Conservation (phyloP, 2,888 invertebrate genomes). For the Zaprionus bogoriensis region DNA sequence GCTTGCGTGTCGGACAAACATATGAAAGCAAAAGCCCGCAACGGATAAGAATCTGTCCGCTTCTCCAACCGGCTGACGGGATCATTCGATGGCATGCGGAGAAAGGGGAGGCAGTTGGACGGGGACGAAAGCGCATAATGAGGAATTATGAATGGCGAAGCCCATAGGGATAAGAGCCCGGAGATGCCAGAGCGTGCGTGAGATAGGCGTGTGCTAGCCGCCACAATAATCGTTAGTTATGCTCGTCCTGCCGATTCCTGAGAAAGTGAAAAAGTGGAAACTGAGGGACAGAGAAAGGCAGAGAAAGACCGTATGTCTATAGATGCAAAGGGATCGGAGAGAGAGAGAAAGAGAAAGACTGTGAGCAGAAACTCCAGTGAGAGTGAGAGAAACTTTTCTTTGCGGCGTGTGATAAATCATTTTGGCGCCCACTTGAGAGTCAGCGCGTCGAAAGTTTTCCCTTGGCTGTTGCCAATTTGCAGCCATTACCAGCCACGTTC, state of each 20-base stretch:
- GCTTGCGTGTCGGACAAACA: conserved; percentile 40
- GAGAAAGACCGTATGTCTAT: neutral
- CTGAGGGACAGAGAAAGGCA: neutral
- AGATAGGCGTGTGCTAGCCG: conserved; percentile 5
- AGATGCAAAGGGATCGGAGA: neutral
- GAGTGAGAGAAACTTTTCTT: neutral
- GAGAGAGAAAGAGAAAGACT: neutral
- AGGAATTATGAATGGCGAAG: conserved; percentile 65
- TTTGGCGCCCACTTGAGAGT: conserved; percentile 31
- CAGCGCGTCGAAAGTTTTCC: conserved; percentile 15
- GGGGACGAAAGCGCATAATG: conserved; percentile 48
- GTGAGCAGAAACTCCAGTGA: too few species aligned
- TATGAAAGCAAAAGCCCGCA: conserved; percentile 11
- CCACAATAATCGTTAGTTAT: conserved; percentile 67
- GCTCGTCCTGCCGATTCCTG: neutral
- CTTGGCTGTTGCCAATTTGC: conserved; percentile 17
- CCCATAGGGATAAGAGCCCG: conserved; percentile 25
- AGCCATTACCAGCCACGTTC: conserved; percentile 18
- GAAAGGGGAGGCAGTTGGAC: conserved; percentile 10
- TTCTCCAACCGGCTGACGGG: neutral
- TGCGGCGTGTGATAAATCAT: conserved; percentile 37
- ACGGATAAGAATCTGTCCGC: conserved; percentile 34
- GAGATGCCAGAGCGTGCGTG: neutral
- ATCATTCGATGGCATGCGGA: too few species aligned
- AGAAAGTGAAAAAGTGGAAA: conserved; percentile 13